Evolutionary conservation across 2,888 invertebrate species (phyloP), one percentile per base, ranked within the genome.

Genomic region (Drosophila histrio): DNA sequence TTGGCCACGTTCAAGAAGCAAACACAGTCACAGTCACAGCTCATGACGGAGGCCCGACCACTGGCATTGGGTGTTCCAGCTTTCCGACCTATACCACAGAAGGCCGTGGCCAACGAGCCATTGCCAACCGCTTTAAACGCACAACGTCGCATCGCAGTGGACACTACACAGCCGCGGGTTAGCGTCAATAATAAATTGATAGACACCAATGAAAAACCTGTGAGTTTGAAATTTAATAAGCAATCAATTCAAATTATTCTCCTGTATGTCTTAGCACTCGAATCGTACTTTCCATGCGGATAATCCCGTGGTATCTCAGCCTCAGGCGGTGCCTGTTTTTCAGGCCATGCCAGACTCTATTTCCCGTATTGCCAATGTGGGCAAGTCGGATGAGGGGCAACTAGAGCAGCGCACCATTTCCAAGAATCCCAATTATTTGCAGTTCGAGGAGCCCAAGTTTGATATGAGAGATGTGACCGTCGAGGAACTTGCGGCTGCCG

Each of bases 51-150:
- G 90, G 94, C 93, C 1, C 93, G 93, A 52, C 93, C 93, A 0
- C 89, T 93, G 79, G 93, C 93, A 2, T 92, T 94, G 91, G 94
- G 94, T 7, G 94, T 97, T 7, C 97, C 97, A 28, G 95, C 96
- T 0, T 97, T 97, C 91, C 95, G 94, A 88, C 96, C 96, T 0
- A 93, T 96, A 72, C 96, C 96, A 39, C 94, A 95, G 21, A 94
- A 94, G 6, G 34, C 60, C 1, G 49, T 21, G 47, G 44, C n/a
- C 38, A 65, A 53, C 24, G 60, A 62, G 38, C 60, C 80, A 59
- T 54, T 43, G 41, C 17, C 44, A 30, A 41, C 54, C 1, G 6
- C 41, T 0, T 15, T 38, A 8, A 50, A 34, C 7, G 90, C 89
- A 8, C 86, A 90, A 66, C 76, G 90, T 15, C 83, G 91, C 39